phyloP scores from a whole-genome alignment of 2,797 vertebrate species.

The Lemur catta region DNA sequence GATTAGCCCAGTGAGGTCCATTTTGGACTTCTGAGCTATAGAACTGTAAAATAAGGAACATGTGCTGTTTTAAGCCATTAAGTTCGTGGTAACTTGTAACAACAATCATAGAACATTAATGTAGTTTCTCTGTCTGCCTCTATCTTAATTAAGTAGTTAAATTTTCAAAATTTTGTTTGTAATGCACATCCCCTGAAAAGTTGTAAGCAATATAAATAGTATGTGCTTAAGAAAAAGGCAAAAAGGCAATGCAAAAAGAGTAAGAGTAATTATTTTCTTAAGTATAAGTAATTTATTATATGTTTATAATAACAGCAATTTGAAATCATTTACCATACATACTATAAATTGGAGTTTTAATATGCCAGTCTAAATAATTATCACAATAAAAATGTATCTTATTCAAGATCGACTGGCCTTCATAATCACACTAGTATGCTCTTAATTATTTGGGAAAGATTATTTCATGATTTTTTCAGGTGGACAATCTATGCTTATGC shows the following conservation, averaged over 20 bases:
- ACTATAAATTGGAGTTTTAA: neutral
- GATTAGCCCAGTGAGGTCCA: neutral
- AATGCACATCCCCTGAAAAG: neutral
- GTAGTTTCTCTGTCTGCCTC: neutral
- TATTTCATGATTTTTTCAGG: neutral
- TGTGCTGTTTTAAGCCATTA: neutral
- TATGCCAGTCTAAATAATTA: neutral
- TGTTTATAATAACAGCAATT: neutral
- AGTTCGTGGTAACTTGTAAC: neutral
- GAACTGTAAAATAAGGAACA: neutral
- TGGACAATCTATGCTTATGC: neutral
- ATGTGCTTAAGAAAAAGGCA: neutral
- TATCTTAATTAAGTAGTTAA: neutral
- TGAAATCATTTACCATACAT: neutral
- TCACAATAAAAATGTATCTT: neutral
- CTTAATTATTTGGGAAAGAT: neutral
- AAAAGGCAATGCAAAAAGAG: neutral
- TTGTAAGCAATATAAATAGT: neutral
- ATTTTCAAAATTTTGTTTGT: neutral
- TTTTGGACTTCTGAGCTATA: neutral
- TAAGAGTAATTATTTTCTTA: neutral
- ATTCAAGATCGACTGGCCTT: neutral
- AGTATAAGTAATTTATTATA: neutral
- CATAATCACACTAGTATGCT: neutral
- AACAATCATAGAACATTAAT: neutral